A percentile compares a stretch with the other conserved stretches of the same genome.
These are phyloP conservation scores for Xenopus petersii DNA, from an alignment of 2,797 vertebrate genomes.

Conservation along the genomic window DNA sequence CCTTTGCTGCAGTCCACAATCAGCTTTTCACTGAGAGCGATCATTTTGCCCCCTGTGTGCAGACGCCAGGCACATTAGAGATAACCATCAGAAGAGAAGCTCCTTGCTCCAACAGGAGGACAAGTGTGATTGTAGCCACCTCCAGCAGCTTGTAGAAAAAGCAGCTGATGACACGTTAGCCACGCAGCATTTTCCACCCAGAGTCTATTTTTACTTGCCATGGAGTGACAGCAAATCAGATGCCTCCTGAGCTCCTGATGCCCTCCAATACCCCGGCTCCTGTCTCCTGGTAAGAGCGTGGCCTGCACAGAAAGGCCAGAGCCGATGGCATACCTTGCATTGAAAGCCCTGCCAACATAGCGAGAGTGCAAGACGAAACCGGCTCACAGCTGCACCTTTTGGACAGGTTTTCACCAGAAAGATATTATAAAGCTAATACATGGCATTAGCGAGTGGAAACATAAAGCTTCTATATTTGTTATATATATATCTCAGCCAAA, in stretches of 20 bases:
- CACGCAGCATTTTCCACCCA: slow-evolving; percentile 56
- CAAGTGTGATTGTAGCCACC: background rate
- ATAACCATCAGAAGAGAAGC: background rate
- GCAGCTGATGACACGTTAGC: slow-evolving; percentile 50
- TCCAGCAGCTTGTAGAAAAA: slow-evolving; percentile 46
- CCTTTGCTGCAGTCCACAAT: slow-evolving; percentile 54
- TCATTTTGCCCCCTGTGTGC: slow-evolving; percentile 30
- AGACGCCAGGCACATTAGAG: background rate
- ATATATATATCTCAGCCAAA: slow-evolving; percentile 51
- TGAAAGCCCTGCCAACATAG: slow-evolving; percentile 61
- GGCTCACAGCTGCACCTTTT: slow-evolving; percentile 70
- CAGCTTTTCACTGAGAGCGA: slow-evolving; percentile 52
- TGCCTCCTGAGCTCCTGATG: slow-evolving; percentile 50
- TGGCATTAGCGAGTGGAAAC: slow-evolving; percentile 68
- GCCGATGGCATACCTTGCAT: slow-evolving; percentile 67
- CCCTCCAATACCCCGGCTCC: slow-evolving; percentile 52
- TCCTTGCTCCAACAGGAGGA: slow-evolving; percentile 28
- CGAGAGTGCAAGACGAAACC: slow-evolving; percentile 74
- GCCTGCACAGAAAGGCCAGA: slow-evolving; percentile 66
- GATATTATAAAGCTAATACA: slow-evolving; percentile 60
- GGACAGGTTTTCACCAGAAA: slow-evolving; percentile 64
- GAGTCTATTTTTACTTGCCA: slow-evolving; percentile 56
- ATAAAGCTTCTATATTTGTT: slow-evolving; percentile 63
- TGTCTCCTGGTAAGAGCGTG: slow-evolving; percentile 65
- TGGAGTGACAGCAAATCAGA: slow-evolving; percentile 57